Percentiles rank a stretch among this genome's conserved stretches.
Conservation (phyloP, 2,113 vertebrate species). For the Eretmochelys imbricata region DNA sequence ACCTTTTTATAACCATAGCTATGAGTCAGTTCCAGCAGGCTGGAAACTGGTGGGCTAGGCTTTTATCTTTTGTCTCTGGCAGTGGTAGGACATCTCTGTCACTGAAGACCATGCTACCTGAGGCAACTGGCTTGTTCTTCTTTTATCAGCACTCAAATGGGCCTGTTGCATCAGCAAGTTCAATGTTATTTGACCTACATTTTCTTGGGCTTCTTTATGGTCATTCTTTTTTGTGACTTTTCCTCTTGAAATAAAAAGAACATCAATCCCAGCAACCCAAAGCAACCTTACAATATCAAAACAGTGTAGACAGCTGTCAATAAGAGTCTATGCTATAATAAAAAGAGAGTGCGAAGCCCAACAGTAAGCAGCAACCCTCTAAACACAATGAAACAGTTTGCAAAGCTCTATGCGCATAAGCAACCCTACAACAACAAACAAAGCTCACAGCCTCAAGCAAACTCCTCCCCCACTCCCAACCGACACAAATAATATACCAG, state of each 20-base stretch:
- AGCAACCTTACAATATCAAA: not conserved
- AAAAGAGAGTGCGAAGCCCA: accelerated
- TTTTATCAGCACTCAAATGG: not conserved
- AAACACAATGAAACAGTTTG: not conserved
- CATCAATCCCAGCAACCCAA: accelerated
- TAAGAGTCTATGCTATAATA: not conserved
- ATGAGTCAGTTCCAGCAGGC: not conserved
- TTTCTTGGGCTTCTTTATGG: slow-evolving; percentile 45
- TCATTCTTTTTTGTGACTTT: slow-evolving; percentile 41
- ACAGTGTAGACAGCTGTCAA: accelerated
- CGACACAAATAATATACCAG: not conserved
- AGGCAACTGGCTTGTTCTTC: not conserved
- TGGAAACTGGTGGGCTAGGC: not conserved
- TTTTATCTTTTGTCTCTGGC: not conserved
- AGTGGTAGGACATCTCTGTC: not conserved
- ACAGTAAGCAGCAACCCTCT: not conserved
- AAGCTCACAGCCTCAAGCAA: not conserved
- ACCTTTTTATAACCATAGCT: not conserved
- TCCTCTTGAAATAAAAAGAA: slow-evolving; percentile 29
- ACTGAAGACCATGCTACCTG: not conserved
- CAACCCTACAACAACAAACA: not conserved
- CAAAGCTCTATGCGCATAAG: not conserved
- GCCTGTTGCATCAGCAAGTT: slow-evolving; percentile 40
- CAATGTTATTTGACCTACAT: slow-evolving; percentile 57
- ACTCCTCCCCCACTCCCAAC: not conserved